Base-by-base conservation (phyloP, 30 jellyfish, hydroid and myxozoan species). In the Mastigias papua region DNA sequence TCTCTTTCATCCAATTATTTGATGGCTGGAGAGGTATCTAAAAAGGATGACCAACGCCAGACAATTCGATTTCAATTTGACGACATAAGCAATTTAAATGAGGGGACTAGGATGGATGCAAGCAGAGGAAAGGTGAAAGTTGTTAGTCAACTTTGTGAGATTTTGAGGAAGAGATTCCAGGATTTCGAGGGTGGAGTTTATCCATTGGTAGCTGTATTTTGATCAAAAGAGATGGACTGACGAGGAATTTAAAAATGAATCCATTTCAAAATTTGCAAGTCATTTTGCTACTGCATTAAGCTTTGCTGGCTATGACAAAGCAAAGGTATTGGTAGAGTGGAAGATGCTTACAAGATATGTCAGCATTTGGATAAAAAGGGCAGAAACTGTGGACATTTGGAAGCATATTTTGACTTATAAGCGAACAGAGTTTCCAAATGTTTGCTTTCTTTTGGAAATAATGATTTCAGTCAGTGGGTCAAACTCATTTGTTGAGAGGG, bases 391-490 rank as follows among this genome's bases (percentile, higher is more conserved):
- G 10, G 77, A 69, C 80, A 2, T 69, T 20, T 31, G 60, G 80
- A 69, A 31, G 31, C 62, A 69, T 48, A 69, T 31, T 69, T 69
- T 0, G 13, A 69, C 60, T 26, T 21, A 48, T 42, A 69, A 69
- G 33, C 60, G 26, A 48, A 69, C 9, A 27, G 91, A 65, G 80
- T 81, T 27, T 71, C 85, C 84, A 32, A 81, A 81, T 50, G 35
- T 81, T 28, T 81, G 91, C 60, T 23, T 81, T 76, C n/a, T 81
- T n/a, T 72, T 71, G 35, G 60, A 66, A 50, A 42, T 80, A 15
- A 62, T 80, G 69, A 61, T 80, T 62, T 71, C 91, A 22, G 23
- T 80, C 54, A 35, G 66, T 29, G 84, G 91, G n/a, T 81, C 91
- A 65, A 65, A 34, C 48, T 81, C 76, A 48, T 68, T 75, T 29